A percentile compares a stretch with the other conserved stretches of the same genome.
These are phyloP conservation scores for Daphoenositta chrysoptera DNA, from an alignment of 2,113 vertebrate species.

Conservation along the genomic window DNA sequence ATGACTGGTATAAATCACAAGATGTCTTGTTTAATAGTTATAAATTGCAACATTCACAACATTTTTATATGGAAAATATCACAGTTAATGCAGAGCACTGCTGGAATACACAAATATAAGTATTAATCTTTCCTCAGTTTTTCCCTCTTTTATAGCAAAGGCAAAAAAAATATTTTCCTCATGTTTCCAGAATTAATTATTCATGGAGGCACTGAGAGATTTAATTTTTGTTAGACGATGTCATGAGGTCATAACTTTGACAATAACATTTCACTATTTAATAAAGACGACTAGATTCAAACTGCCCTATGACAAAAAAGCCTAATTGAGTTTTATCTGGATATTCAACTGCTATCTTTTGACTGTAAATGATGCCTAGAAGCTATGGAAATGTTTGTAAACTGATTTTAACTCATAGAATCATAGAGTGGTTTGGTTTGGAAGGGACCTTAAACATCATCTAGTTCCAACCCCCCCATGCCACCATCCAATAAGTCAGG, in stretches of 20 bases:
- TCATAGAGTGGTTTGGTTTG: not conserved
- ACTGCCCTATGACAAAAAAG: not conserved
- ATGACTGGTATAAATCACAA: not conserved
- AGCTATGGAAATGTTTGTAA: not conserved
- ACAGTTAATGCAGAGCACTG: not conserved
- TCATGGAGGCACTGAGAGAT: not conserved
- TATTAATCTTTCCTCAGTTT: not conserved
- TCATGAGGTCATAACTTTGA: not conserved
- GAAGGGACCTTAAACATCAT: not conserved
- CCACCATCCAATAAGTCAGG: fast-evolving
- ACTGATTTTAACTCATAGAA: not conserved
- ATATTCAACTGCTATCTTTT: not conserved
- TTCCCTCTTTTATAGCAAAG: not conserved
- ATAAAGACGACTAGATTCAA: not conserved
- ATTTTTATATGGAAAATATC: not conserved
- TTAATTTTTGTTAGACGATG: not conserved
- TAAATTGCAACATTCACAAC: not conserved
- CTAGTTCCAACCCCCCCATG: not conserved
- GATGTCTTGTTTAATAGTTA: not conserved
- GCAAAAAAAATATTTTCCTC: not conserved
- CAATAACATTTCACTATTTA: not conserved
- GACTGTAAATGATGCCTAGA: not conserved
- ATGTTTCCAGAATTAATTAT: not conserved
- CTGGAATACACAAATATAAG: not conserved
- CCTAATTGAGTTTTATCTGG: not conserved